phyloP scores from a whole-genome alignment of 2,113 vertebrate species.

The Amblyopsis rosae region DNA sequence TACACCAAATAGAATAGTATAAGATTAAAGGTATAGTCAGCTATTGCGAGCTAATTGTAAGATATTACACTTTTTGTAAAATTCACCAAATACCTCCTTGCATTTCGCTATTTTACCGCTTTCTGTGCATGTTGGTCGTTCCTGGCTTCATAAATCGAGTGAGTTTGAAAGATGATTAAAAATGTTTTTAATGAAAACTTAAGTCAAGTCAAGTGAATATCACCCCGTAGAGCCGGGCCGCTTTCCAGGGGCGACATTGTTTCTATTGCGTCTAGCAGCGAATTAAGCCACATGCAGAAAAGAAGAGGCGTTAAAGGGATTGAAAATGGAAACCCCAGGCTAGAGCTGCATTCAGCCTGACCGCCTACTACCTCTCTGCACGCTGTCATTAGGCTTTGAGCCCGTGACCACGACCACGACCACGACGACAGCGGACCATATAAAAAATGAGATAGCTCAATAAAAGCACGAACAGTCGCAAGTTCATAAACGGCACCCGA shows the following conservation, averaged over 20 bases:
- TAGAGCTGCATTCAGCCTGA: conserved; percentile 75
- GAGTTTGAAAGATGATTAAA: conserved; percentile 82
- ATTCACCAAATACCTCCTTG: no score
- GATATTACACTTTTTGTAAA: no score
- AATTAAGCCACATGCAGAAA: conserved; percentile 80
- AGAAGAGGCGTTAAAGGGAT: conserved; percentile 48
- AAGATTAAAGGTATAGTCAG: no score
- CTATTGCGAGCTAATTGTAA: no score
- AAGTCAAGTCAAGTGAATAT: conserved; percentile 61
- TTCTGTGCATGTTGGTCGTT: no score
- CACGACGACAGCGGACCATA: conserved; percentile 61
- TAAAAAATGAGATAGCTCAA: conserved; percentile 88
- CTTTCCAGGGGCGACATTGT: conserved; percentile 77
- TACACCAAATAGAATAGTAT: no score
- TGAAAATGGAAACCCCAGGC: conserved; percentile 82
- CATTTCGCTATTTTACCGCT: no score
- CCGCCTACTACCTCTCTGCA: conserved; percentile 68
- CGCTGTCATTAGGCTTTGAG: conserved; percentile 77
- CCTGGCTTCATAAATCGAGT: conserved; percentile 27
- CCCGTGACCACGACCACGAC: conserved; percentile 77
- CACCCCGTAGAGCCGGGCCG: conserved; percentile 74
- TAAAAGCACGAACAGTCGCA: conserved; percentile 80
- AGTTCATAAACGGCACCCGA: conserved; percentile 83
- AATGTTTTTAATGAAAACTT: conserved; percentile 59
- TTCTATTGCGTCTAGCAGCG: conserved; percentile 83